These are phyloP conservation scores for Hirudo medicinalis DNA, from an alignment of 1,140 invertebrate species.

Conservation along the genomic window DNA sequence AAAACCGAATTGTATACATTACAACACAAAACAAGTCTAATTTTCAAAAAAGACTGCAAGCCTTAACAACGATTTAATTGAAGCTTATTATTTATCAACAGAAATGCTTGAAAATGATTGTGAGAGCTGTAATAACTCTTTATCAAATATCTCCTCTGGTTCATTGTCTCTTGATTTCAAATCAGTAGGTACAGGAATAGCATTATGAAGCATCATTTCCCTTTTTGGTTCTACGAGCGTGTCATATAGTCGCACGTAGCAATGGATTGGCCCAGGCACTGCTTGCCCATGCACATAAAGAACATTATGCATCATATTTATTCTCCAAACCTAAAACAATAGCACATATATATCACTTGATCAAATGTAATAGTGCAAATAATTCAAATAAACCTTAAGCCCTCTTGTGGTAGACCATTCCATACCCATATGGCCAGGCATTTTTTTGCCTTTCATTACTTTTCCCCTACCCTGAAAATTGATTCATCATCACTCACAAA, in stretches of 20 bases:
- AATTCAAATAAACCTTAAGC: constrained; percentile 47
- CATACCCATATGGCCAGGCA: constrained; percentile 92
- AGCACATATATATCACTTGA: not conserved
- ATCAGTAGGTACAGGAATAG: constrained; percentile 64
- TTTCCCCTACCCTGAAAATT: constrained; percentile 53
- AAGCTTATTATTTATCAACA: too few species aligned
- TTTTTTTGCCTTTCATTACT: constrained; percentile 85
- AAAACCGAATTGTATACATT: too few species aligned
- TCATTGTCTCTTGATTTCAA: too few species aligned
- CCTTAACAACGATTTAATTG: too few species aligned
- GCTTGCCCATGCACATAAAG: constrained; percentile 68
- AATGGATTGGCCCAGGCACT: constrained; percentile 66
- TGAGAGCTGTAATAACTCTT: too few species aligned
- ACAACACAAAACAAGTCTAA: too few species aligned
- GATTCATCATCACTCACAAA: not conserved
- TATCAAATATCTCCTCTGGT: too few species aligned
- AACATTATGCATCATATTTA: constrained; percentile 85
- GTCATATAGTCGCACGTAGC: constrained; percentile 69
- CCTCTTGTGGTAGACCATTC: constrained; percentile 56
- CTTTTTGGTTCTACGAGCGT: constrained; percentile 50
- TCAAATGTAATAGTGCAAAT: constrained; percentile 9
- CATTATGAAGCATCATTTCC: constrained; percentile 31
- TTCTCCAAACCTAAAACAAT: constrained; percentile 60
- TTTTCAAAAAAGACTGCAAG: too few species aligned
- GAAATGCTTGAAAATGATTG: too few species aligned